phyloP scores from a whole-genome alignment of 2,113 vertebrate genomes.

The Erinaceus europaeus region DNA sequence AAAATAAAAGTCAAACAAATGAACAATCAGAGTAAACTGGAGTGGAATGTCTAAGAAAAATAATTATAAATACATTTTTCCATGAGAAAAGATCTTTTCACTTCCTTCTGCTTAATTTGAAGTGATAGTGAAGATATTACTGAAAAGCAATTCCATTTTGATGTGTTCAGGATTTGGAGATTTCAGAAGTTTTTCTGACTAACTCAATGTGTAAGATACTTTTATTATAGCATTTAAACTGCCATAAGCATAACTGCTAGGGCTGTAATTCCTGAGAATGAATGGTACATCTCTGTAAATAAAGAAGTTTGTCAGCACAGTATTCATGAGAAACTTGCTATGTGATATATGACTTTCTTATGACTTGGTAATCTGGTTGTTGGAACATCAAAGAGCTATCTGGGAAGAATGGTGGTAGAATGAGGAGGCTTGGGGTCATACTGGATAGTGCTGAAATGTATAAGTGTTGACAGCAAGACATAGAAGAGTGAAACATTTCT shows the following conservation, averaged over 20 bases:
- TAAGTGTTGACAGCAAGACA: neutral
- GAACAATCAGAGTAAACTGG: neutral
- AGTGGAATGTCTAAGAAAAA: neutral
- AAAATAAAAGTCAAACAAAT: neutral
- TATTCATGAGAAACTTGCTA: neutral
- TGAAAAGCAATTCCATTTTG: slow-evolving; percentile 15
- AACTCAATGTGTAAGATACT: neutral
- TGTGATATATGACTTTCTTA: neutral
- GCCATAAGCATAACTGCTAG: neutral
- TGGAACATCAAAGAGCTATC: neutral
- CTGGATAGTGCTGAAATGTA: neutral
- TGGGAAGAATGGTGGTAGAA: neutral
- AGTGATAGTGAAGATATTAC: slow-evolving; percentile 20
- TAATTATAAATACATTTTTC: neutral
- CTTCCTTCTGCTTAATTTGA: neutral
- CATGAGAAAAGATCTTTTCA: neutral
- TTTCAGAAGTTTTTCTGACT: neutral
- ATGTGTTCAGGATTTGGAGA: neutral
- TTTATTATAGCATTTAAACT: neutral
- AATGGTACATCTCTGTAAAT: neutral
- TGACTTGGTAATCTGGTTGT: neutral
- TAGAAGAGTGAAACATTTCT: neutral
- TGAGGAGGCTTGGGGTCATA: too few relatives aligned
- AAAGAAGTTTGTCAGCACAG: neutral
- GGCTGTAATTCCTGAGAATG: neutral